Percentiles rank a stretch among this genome's conserved stretches.
Conservation (phyloP, 2,113 vertebrate genomes). For the Chionodraco myersi region DNA sequence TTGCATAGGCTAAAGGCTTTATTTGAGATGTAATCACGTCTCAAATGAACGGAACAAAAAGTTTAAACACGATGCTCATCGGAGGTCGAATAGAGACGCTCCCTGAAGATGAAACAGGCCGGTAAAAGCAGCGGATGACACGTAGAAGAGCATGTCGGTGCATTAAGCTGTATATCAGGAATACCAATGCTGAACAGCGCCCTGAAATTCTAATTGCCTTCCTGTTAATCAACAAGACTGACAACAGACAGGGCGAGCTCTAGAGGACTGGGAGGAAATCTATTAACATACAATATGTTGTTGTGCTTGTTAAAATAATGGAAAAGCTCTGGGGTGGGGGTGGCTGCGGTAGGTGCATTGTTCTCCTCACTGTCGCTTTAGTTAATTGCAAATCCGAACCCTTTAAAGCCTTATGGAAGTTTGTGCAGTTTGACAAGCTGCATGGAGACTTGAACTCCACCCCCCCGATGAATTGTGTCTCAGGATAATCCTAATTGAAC, state of each 20-base stretch:
- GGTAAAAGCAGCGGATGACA: slow-evolving; percentile 33
- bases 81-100: slow-evolving; percentile 45
- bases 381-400: slow-evolving; percentile 76
- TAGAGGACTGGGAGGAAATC: slow-evolving; percentile 71
- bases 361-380: slow-evolving; percentile 69
- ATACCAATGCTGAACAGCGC: slow-evolving; percentile 70
- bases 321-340: slow-evolving; percentile 67
- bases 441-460: slow-evolving; percentile 68
- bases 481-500: slow-evolving; percentile 81
- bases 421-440: slow-evolving; percentile 73
- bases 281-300: slow-evolving; percentile 80
- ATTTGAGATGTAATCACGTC: slow-evolving; percentile 54
- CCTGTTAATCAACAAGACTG: slow-evolving; percentile 77
- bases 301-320: slow-evolving; percentile 83
- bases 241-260: slow-evolving; percentile 71
- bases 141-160: slow-evolving; percentile 37
- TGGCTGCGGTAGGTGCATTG: slow-evolving; percentile 70
- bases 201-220: slow-evolving; percentile 75
- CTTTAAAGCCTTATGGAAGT: slow-evolving; percentile 72
- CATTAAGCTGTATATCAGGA: slow-evolving; percentile 50
- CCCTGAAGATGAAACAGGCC: slow-evolving; percentile 28
- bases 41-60: slow-evolving; percentile 54
- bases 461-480: slow-evolving; percentile 67
- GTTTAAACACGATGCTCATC: slow-evolving; percentile 39
- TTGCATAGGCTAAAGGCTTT: slow-evolving; percentile 17